A percentile compares a stretch with the other conserved stretches of the same genome.
phyloP scores from a whole-genome alignment of 1,140 invertebrate species.

The Papilio dardanus region DNA sequence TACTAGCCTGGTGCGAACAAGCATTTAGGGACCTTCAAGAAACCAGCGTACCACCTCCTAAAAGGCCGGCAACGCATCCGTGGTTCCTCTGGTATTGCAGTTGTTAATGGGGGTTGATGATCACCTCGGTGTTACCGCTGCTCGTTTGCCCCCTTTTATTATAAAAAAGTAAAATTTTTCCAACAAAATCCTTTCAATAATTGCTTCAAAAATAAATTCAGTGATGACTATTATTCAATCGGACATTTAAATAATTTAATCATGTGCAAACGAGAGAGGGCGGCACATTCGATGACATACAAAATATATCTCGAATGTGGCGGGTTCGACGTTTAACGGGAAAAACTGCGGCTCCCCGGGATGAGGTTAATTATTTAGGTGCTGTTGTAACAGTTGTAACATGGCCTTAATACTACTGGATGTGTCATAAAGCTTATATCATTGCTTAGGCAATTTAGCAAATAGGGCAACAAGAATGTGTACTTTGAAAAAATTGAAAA shows the following conservation, averaged over 20 bases:
- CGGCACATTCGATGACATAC: constrained; percentile 41
- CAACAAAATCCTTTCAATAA: background rate
- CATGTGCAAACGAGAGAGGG: constrained; percentile 9
- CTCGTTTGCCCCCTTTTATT: no score
- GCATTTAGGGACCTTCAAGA: no score
- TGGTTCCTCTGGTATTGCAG: no score
- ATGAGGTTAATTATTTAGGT: constrained; percentile 70
- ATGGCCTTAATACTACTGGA: constrained; percentile 44
- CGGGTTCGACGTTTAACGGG: constrained; percentile 64
- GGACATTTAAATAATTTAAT: background rate
- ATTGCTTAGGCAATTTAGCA: no score
- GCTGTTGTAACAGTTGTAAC: no score
- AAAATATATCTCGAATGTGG: constrained; percentile 66
- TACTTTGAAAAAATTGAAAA: background rate
- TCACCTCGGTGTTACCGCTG: no score
- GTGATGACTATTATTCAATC: background rate
- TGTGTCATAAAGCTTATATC: constrained; percentile 20
- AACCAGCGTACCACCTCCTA: no score
- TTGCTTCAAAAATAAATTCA: background rate
- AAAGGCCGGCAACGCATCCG: no score
- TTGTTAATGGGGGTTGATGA: no score
- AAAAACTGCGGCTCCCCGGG: constrained; percentile 61
- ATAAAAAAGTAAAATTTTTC: no score
- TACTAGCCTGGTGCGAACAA: no score
- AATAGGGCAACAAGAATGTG: no score